Base-by-base conservation (phyloP, 53 echinoderm and acorn worm genomes). In the Holothuria scabra region DNA sequence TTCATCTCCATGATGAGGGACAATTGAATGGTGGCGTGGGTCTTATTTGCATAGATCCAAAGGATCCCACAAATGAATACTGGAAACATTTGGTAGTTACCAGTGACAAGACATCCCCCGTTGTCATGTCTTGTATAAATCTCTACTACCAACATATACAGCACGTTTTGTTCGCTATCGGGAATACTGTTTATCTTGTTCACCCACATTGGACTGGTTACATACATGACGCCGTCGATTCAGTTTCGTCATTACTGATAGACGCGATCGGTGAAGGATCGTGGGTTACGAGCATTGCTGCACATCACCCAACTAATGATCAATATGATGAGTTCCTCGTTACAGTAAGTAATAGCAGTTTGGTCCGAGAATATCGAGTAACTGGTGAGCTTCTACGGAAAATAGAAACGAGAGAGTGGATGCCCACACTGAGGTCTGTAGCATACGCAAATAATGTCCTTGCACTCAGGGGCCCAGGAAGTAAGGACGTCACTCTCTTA, bases 221-320 rank as follows among this genome's bases (percentile, higher is more conserved):
- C n/a, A 12, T 78, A 16, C 56, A 78, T 26, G 58, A 71, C 24
- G 25, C 48, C 18, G 71, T 71, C 5, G 46, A 71, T 3, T 25
- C 41, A 5, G 48, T 41, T 18, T 71, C 71, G 11, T 25, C 71
- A 9, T 19, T 44, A 5, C 1, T 46, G 21, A 41, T 71, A 71
- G 23, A n/a, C 16, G 14, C 1, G 5, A n/a, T 71, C 14, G 4
- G 11, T 46, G 71, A 71, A 11, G 41, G 41, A 7, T 46, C 22
- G 24, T 71, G 71, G 71, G 46, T 71, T 4, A 48, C 71, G 7
- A 71, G 71, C 48, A 38, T 71, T 16, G 71, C 71, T 44, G 71
- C 46, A 14, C 71, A 71, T 8, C 41, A 71, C 28, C 71, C 71
- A 9, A 38, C 10, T 4, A 71, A 71, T 44, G 44, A 41, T 41